phyloP scores from a whole-genome alignment of 2,113 vertebrate genomes.

The Lepus americanus region DNA sequence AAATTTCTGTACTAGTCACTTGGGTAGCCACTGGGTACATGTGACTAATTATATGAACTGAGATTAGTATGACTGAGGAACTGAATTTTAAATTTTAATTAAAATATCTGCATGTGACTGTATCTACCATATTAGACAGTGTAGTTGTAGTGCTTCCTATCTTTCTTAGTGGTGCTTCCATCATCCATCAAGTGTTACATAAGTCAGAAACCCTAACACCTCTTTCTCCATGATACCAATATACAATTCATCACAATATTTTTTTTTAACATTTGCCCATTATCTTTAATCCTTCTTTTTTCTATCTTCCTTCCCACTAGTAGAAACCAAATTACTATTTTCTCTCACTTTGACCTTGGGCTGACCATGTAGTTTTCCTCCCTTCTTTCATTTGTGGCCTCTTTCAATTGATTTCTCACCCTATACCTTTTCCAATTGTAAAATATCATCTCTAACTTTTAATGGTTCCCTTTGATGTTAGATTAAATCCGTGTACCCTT shows the following conservation, averaged over 20 bases:
- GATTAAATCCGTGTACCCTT: background rate
- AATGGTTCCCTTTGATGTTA: background rate
- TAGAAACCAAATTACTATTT: background rate
- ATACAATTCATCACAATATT: background rate
- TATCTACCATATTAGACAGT: background rate
- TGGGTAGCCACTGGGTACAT: background rate
- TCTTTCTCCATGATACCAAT: background rate
- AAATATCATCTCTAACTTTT: background rate
- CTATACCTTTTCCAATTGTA: conserved; percentile 9
- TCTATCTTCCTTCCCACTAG: background rate
- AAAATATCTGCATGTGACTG: background rate
- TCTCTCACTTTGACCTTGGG: background rate
- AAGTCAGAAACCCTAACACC: background rate
- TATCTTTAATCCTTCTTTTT: background rate
- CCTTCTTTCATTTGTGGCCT: background rate
- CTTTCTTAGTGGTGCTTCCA: background rate
- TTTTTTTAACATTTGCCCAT: background rate
- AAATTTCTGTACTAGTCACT: background rate
- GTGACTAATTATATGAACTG: background rate
- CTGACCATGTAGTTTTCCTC: background rate
- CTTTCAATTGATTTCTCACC: background rate
- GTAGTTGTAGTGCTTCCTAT: background rate
- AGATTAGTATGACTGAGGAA: background rate
- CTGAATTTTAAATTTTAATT: conserved; percentile 8
- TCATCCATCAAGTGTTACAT: background rate